Evolutionary conservation across 2,797 vertebrate genomes (phyloP).

Genomic region (Micropoecilia bifurca): DNA sequence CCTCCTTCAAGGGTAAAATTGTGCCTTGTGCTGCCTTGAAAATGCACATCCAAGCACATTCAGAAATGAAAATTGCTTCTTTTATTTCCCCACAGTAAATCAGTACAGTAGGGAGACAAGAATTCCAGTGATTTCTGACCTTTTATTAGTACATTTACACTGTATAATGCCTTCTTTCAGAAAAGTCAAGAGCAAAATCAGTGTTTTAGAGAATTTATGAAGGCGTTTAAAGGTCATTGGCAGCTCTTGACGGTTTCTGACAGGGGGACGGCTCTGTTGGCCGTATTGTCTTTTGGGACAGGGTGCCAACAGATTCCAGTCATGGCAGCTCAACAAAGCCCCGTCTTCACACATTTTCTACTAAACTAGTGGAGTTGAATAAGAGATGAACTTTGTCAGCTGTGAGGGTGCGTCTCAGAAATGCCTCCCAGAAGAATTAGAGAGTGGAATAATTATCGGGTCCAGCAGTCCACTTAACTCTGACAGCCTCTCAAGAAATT

Average conservation of each 20-base stretch:
- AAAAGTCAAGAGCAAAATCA: background rate
- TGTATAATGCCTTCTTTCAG: background rate
- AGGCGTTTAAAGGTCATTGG: conserved; percentile 27
- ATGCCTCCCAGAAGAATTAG: conserved; percentile 36
- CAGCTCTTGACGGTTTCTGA: conserved; percentile 8
- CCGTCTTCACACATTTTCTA: conserved; percentile 24
- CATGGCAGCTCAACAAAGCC: conserved; percentile 34
- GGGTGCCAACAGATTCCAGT: conserved; percentile 46
- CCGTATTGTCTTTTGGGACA: conserved; percentile 14
- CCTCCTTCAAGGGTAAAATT: background rate
- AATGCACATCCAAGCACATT: background rate
- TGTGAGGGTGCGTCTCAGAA: conserved; percentile 46
- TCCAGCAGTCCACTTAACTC: conserved; percentile 56
- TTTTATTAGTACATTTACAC: background rate
- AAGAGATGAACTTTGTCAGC: conserved; percentile 49
- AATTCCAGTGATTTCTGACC: background rate
- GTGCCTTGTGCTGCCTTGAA: background rate
- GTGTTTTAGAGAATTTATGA: conserved; percentile 5
- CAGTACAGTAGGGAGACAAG: background rate
- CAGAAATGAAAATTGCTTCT: background rate
- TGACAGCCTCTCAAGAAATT: conserved; percentile 50
- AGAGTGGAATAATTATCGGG: conserved; percentile 57
- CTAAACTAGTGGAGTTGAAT: conserved; percentile 12
- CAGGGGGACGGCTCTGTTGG: conserved; percentile 18
- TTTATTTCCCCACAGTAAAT: background rate